Conservation (phyloP, 2,113 vertebrate species). For the Brachyistius frenatus region DNA sequence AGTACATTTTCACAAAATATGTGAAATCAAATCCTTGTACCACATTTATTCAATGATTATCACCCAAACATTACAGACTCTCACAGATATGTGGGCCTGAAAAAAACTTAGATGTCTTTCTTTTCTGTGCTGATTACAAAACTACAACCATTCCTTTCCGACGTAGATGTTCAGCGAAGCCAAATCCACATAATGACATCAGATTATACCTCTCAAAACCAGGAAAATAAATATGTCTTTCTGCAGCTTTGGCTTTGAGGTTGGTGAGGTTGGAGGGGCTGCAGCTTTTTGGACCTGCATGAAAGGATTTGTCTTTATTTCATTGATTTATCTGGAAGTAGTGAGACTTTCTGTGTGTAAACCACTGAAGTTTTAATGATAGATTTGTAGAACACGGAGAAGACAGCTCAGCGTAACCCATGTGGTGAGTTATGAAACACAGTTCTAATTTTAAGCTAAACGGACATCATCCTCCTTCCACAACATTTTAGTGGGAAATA, state of each 20-base stretch:
- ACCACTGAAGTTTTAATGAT: constrained; percentile 63
- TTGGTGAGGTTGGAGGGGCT: constrained; percentile 58
- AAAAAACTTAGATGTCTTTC: background rate
- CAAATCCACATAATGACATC: constrained; percentile 75
- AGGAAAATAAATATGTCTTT: constrained; percentile 77
- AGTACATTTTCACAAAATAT: background rate
- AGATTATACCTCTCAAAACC: constrained; percentile 75
- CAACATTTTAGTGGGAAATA: background rate
- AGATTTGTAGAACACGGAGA: constrained; percentile 48
- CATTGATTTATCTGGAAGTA: constrained; percentile 67
- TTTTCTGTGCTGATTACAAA: constrained; percentile 53
- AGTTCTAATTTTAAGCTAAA: constrained; percentile 40
- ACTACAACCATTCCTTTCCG: constrained; percentile 30
- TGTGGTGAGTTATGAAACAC: constrained; percentile 37
- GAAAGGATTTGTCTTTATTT: constrained; percentile 68
- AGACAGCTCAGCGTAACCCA: constrained; percentile 41
- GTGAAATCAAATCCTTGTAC: constrained; percentile 15
- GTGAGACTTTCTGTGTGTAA: constrained; percentile 66
- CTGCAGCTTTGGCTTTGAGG: constrained; percentile 69
- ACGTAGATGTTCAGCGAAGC: constrained; percentile 49
- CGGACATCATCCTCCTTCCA: constrained; percentile 27
- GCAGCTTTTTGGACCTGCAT: constrained; percentile 63
- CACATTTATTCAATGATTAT: constrained; percentile 36
- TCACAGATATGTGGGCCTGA: background rate
- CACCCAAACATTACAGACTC: constrained; percentile 20